These are phyloP conservation scores for Globodera rostochiensis DNA, from an alignment of 1,140 invertebrate species.

Conservation along the genomic window DNA sequence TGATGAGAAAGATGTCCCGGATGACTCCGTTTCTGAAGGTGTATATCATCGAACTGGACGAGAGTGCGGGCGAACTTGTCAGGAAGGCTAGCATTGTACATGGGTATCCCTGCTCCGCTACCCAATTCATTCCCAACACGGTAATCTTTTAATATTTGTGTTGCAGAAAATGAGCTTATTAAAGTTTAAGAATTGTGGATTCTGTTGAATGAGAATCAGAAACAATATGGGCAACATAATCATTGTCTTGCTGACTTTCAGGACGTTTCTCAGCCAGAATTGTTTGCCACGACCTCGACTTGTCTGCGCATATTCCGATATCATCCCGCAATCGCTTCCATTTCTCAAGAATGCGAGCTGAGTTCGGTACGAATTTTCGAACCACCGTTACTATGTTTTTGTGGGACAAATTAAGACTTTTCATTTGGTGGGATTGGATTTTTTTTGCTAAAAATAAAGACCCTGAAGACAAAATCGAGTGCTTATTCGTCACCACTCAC, in stretches of 20 bases:
- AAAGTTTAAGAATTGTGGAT: constrained; percentile 21
- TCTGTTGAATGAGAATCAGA: too few species aligned
- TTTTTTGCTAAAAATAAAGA: not conserved
- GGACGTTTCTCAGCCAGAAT: constrained; percentile 32
- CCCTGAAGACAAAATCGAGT: constrained; percentile 81
- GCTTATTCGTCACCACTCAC: constrained; percentile 98
- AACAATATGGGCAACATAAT: too few species aligned
- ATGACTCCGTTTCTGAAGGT: constrained; percentile 37
- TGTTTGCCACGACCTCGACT: constrained; percentile 51
- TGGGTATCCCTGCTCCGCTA: constrained; percentile 83
- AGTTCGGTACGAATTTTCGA: constrained; percentile 17
- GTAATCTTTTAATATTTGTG: constrained; percentile 9
- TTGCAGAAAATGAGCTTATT: not conserved
- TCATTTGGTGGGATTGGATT: constrained; percentile 12
- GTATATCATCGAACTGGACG: constrained; percentile 75
- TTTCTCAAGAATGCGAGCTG: constrained; percentile 36
- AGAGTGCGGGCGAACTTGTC: constrained; percentile 82
- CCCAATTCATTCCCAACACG: constrained; percentile 38
- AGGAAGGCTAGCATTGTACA: constrained; percentile 99
- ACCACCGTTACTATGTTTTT: not conserved
- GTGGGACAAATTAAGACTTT: not conserved
- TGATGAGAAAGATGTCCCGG: not conserved
- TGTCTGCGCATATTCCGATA: constrained; percentile 51
- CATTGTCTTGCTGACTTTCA: not conserved
- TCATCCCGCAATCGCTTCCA: constrained; percentile 20